phyloP scores from a whole-genome alignment of 2,888 invertebrate species.

The Mimas tiliae region DNA sequence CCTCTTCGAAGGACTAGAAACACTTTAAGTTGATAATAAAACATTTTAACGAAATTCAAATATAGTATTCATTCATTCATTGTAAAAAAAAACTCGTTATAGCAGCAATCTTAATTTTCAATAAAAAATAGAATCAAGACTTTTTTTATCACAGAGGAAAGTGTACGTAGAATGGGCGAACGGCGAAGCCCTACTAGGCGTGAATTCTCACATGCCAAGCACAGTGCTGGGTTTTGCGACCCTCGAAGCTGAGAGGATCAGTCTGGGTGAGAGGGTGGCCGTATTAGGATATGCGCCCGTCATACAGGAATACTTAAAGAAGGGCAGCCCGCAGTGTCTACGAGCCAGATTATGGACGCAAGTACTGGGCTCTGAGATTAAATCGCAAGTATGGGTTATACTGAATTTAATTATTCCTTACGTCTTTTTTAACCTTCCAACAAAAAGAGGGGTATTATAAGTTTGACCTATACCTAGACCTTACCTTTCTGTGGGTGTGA shows the following conservation, averaged over 20 bases:
- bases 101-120: too few relatives aligned
- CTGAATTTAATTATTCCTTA: too few relatives aligned
- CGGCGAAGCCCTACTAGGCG: slow-evolving; percentile 91
- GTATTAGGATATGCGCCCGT: slow-evolving; percentile 93
- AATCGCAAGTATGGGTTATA: slow-evolving; percentile 81
- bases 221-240: slow-evolving; percentile 81
- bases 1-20: too few relatives aligned
- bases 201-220: slow-evolving; percentile 86
- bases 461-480: too few relatives aligned
- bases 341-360: slow-evolving; percentile 94
- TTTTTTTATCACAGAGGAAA: slow-evolving; percentile 82
- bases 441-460: too few relatives aligned
- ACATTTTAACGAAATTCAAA: neutral
- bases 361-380: slow-evolving; percentile 92
- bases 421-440: too few relatives aligned
- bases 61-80: too few relatives aligned
- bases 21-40: too few relatives aligned
- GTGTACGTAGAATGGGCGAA: slow-evolving; percentile 89
- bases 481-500: too few relatives aligned
- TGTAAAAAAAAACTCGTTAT: too few relatives aligned
- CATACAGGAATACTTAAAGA: slow-evolving; percentile 95
- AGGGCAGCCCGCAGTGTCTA: slow-evolving; percentile 91
- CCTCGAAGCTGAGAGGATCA: slow-evolving; percentile 88
- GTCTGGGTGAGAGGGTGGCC: slow-evolving; percentile 91
- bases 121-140: too few relatives aligned